Evolutionary conservation across 2,113 vertebrate species (phyloP).

Genomic region (Cephalopholis sonnerati): DNA sequence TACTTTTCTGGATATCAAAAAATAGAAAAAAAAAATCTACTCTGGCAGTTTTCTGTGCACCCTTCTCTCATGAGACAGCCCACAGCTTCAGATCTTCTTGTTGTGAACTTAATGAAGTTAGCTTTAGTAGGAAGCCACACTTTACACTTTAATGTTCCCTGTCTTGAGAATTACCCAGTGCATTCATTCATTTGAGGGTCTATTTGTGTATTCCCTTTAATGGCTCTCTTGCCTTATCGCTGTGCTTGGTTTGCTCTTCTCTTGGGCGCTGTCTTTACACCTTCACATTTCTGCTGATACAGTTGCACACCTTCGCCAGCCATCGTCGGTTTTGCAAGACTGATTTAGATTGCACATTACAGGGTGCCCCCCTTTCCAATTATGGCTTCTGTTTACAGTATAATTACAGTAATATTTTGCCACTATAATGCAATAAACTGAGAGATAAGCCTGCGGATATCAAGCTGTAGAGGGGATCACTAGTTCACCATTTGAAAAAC

Average conservation of each 20-base stretch:
- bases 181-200: slow-evolving; percentile 47
- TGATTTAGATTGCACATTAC: slow-evolving; percentile 48
- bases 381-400: slow-evolving; percentile 77
- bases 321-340: slow-evolving; percentile 33
- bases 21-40: neutral
- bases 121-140: slow-evolving; percentile 35
- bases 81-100: slow-evolving; percentile 29
- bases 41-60: slow-evolving; percentile 14
- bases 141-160: slow-evolving; percentile 44
- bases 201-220: slow-evolving; percentile 50
- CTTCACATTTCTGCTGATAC: neutral
- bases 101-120: slow-evolving; percentile 55
- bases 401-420: slow-evolving; percentile 81
- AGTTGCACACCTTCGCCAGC: slow-evolving; percentile 35
- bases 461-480: slow-evolving; percentile 71
- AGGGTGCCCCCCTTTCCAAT: slow-evolving; percentile 61
- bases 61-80: slow-evolving; percentile 3
- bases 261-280: neutral
- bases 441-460: slow-evolving; percentile 72
- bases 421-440: slow-evolving; percentile 64
- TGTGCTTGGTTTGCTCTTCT: neutral
- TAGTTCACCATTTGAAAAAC: slow-evolving; percentile 73
- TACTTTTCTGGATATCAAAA: neutral
- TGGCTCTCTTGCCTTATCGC: neutral
- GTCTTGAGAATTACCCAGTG: slow-evolving; percentile 19